phyloP scores from a whole-genome alignment of 2,113 vertebrate species.

The Morone saxatilis region DNA sequence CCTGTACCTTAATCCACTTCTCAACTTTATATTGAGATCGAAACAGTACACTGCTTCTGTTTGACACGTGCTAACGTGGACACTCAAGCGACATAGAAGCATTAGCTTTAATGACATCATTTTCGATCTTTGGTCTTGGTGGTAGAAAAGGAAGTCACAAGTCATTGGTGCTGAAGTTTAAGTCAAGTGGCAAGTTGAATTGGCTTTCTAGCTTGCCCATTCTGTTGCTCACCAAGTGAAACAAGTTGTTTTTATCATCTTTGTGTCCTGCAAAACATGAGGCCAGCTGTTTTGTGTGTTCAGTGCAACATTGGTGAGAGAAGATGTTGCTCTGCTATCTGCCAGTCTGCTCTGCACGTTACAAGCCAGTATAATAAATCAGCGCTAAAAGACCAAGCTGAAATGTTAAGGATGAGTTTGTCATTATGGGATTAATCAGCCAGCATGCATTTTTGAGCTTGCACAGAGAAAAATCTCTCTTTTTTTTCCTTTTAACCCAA shows the following conservation, averaged over 20 bases:
- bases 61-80: background rate
- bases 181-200: slow-evolving; percentile 13
- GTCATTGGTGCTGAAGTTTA: background rate
- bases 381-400: slow-evolving; percentile 41
- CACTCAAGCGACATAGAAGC: background rate
- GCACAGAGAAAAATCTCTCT: slow-evolving; percentile 49
- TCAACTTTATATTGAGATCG: background rate
- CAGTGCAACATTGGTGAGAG: background rate
- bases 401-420: slow-evolving; percentile 19
- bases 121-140: background rate
- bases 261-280: slow-evolving; percentile 44
- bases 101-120: no score
- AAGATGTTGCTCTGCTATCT: slow-evolving; percentile 46
- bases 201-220: background rate
- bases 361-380: slow-evolving; percentile 53
- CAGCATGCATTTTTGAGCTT: slow-evolving; percentile 71
- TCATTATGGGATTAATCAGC: slow-evolving; percentile 40
- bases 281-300: slow-evolving; percentile 1
- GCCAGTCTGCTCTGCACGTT: slow-evolving; percentile 63
- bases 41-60: background rate
- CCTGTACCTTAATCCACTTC: slow-evolving; percentile 5
- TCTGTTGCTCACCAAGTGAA: slow-evolving; percentile 3
- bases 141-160: background rate
- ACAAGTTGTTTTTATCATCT: slow-evolving; percentile 1
- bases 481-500: slow-evolving; percentile 63